These are phyloP conservation scores for Bombus consobrinus DNA, from an alignment of 1,140 invertebrate genomes.

Conservation along the genomic window DNA sequence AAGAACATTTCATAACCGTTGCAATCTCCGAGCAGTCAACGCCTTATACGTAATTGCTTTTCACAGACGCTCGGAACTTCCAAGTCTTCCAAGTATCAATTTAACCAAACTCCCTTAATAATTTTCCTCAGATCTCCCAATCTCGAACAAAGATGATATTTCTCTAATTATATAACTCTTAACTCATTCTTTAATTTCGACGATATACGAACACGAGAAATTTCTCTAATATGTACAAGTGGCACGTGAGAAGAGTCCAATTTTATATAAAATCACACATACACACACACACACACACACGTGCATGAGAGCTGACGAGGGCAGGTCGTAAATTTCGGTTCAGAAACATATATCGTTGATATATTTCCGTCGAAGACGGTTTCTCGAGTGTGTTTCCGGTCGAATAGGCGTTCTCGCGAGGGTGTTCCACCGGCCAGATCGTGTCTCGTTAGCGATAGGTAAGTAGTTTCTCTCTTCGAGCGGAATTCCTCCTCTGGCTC, in stretches of 20 bases:
- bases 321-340: constrained; percentile 1
- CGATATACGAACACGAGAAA: constrained; percentile 19
- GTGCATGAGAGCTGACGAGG: constrained; percentile 5
- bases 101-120: not conserved
- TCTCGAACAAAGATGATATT: not conserved
- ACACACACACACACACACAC: not conserved
- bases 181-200: not conserved
- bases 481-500: constrained; percentile 20
- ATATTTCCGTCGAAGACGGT: not conserved
- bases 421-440: constrained; percentile 1
- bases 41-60: not conserved
- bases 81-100: not conserved
- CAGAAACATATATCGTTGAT: not conserved
- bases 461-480: constrained; percentile 15
- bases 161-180: too few species aligned
- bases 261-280: not conserved
- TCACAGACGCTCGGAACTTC: not conserved
- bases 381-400: constrained; percentile 10
- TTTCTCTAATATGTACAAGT: not conserved
- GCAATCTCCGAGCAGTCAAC: too few species aligned
- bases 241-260: not conserved
- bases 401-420: constrained; percentile 12
- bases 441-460: constrained; percentile 32
- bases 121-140: not conserved
- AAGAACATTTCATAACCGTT: too few species aligned